phyloP scores from a whole-genome alignment of 2,888 invertebrate species.

The Sialis fuliginosa region DNA sequence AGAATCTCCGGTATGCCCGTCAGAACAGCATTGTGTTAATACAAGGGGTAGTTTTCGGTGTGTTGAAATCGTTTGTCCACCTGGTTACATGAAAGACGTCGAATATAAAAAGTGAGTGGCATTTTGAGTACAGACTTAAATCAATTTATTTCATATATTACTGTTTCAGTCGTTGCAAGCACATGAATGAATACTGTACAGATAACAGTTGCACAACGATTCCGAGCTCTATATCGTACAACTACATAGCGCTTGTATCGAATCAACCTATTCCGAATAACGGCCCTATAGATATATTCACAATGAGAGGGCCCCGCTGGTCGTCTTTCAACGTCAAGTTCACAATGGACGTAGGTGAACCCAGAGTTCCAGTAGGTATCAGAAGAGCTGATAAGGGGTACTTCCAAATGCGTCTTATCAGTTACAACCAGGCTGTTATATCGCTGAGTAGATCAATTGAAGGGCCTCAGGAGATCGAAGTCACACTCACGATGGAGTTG shows the following conservation, averaged over 20 bases:
- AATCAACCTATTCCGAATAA: constrained; percentile 48
- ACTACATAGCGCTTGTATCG: constrained; percentile 84
- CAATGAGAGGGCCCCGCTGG: constrained; percentile 68
- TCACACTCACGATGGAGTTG: constrained; percentile 74
- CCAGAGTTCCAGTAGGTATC: constrained; percentile 40
- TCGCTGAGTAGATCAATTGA: constrained; percentile 52
- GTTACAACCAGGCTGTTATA: constrained; percentile 55
- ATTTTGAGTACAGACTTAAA: too few species aligned
- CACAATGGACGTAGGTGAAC: constrained; percentile 47
- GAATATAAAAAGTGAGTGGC: constrained; percentile 63
- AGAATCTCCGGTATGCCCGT: constrained; percentile 29
- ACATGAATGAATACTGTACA: constrained; percentile 32
- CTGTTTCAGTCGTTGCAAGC: constrained; percentile 59
- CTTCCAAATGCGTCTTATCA: constrained; percentile 24
- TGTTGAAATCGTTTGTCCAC: constrained; percentile 68
- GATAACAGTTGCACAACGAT: constrained; percentile 57
- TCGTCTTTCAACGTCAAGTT: constrained; percentile 55
- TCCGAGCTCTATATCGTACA: constrained; percentile 78
- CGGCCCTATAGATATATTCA: constrained; percentile 62
- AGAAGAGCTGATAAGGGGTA: constrained; percentile 20
- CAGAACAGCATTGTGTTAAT: constrained; percentile 74
- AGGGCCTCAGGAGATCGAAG: constrained; percentile 82
- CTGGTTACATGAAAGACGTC: constrained; percentile 61
- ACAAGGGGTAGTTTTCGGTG: constrained; percentile 79
- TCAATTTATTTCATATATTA: background rate